A percentile compares a stretch with the other conserved stretches of the same genome.
phyloP scores from a whole-genome alignment of 2,888 invertebrate genomes.

The Yponomeuta malinellus region DNA sequence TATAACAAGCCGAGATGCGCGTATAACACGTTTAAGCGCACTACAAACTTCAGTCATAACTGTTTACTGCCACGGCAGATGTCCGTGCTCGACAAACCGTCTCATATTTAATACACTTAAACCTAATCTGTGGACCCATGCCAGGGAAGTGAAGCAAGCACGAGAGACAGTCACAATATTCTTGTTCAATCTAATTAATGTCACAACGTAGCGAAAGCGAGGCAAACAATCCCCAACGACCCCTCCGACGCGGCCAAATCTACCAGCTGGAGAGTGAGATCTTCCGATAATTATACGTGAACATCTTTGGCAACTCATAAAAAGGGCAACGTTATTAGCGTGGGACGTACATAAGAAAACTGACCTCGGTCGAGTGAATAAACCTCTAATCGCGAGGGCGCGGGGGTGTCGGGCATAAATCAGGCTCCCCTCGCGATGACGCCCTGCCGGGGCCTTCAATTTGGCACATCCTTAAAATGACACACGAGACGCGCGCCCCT shows the following conservation, averaged over 20 bases:
- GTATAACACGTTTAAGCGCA: constrained; percentile 28
- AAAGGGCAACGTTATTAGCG: constrained; percentile 45
- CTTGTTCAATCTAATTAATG: constrained; percentile 4
- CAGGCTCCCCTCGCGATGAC: constrained; percentile 69
- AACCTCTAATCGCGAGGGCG: constrained; percentile 54
- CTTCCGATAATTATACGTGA: constrained; percentile 27
- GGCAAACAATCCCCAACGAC: constrained; percentile 3
- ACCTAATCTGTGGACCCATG: background rate
- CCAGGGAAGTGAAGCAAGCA: background rate
- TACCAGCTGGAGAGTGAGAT: background rate
- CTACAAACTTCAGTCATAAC: constrained; percentile 32
- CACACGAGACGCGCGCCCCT: constrained; percentile 69
- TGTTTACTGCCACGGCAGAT: constrained; percentile 40
- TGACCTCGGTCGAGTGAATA: constrained; percentile 71
- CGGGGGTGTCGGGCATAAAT: constrained; percentile 53
- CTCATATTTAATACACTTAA: constrained; percentile 3
- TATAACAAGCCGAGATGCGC: constrained; percentile 23
- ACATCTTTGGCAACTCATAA: constrained; percentile 36
- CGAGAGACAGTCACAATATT: background rate
- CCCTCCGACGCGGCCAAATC: background rate
- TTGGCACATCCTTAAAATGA: constrained; percentile 77
- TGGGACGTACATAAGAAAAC: constrained; percentile 51
- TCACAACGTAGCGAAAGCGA: background rate
- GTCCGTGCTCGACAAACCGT: constrained; percentile 18
- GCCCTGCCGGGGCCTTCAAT: constrained; percentile 71